phyloP scores from a whole-genome alignment of 2,113 vertebrate species.

The Thamnophis sirtalis region DNA sequence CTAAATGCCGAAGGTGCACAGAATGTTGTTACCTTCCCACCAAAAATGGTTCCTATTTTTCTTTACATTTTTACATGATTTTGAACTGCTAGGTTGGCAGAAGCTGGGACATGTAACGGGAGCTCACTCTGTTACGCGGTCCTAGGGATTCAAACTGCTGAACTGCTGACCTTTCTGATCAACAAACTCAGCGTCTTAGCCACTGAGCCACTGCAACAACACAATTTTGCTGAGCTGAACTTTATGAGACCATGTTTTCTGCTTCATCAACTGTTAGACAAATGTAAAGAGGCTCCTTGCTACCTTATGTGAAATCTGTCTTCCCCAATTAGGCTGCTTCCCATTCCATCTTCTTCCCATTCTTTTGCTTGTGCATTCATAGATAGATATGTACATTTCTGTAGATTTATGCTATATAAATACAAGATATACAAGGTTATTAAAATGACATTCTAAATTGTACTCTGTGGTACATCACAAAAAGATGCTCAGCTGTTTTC shows the following conservation, averaged over 20 bases:
- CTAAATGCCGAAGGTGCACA: too few relatives aligned
- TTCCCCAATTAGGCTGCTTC: slow-evolving; percentile 49
- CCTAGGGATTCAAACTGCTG: too few relatives aligned
- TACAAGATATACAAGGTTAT: not conserved
- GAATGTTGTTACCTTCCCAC: too few relatives aligned
- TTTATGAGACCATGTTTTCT: slow-evolving; percentile 42
- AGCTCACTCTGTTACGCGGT: too few relatives aligned
- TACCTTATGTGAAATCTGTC: slow-evolving; percentile 59
- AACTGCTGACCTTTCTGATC: too few relatives aligned
- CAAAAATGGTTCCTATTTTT: too few relatives aligned
- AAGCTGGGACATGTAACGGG: too few relatives aligned
- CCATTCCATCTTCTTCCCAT: slow-evolving; percentile 21
- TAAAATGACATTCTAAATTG: not conserved
- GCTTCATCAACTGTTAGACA: slow-evolving; percentile 55
- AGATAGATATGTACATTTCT: not conserved
- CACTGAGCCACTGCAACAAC: not conserved
- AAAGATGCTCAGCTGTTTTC: not conserved
- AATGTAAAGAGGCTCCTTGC: slow-evolving; percentile 60
- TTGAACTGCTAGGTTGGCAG: too few relatives aligned
- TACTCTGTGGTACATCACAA: not conserved
- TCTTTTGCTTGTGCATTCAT: slow-evolving; percentile 14
- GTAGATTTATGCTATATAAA: not conserved
- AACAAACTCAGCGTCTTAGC: too few relatives aligned
- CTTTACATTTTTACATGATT: too few relatives aligned
- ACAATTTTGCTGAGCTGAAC: slow-evolving; percentile 24